Percentiles rank a stretch among this genome's conserved stretches.
Evolutionary conservation across 2,797 vertebrate genomes (phyloP).

Genomic region (Sandelia bainsii): DNA sequence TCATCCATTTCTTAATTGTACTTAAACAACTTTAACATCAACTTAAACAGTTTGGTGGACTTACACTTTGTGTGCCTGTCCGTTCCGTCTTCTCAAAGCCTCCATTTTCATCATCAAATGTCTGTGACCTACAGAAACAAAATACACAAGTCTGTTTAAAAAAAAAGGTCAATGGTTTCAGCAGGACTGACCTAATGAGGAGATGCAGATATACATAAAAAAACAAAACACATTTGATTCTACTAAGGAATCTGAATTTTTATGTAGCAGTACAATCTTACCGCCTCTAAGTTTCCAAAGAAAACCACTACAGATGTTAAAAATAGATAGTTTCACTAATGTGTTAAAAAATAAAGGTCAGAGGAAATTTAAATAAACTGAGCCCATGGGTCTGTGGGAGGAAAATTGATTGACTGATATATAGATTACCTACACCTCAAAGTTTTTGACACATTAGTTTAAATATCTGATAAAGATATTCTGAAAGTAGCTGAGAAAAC

Average conservation of each 20-base stretch:
- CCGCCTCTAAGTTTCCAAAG: background rate
- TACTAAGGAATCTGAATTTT: too few species aligned
- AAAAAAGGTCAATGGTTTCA: background rate
- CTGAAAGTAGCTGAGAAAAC: background rate
- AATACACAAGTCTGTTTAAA: background rate
- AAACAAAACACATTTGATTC: too few species aligned
- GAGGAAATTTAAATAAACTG: too few species aligned
- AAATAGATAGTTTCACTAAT: background rate
- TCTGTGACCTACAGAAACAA: slow-evolving; percentile 81
- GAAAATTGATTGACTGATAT: too few species aligned
- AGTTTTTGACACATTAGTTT: too few species aligned
- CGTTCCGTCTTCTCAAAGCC: slow-evolving; percentile 63
- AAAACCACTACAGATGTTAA: background rate
- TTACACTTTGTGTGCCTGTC: slow-evolving; percentile 79
- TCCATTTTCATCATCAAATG: slow-evolving; percentile 76
- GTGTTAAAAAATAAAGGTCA: too few species aligned
- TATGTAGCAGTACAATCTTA: too few species aligned
- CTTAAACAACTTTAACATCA: too few species aligned
- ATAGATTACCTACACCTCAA: too few species aligned
- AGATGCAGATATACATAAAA: background rate
- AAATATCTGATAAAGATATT: too few species aligned
- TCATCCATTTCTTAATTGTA: background rate
- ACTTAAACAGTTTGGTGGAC: slow-evolving; percentile 29
- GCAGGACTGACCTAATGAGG: background rate
- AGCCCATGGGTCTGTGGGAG: too few species aligned